Evolutionary conservation across 1,140 invertebrate genomes (phyloP).

Genomic region (Zaprionus africanus): DNA sequence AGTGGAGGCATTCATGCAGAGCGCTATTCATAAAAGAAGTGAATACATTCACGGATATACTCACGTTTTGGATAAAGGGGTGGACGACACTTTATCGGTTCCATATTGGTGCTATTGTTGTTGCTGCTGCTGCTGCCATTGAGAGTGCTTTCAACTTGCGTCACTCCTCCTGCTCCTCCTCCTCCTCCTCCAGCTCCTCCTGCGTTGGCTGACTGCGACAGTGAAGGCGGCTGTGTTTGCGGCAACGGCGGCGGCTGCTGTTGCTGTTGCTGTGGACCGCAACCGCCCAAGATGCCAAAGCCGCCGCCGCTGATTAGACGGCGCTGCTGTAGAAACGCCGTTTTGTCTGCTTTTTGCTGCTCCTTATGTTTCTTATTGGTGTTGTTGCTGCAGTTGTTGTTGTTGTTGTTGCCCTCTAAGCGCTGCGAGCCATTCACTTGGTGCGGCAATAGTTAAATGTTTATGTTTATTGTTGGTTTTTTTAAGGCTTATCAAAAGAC

Average conservation of each 20-base stretch:
- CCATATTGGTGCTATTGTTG: conserved; percentile 36
- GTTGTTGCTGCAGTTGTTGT: neutral
- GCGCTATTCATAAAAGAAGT: neutral
- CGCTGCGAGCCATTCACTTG: conserved; percentile 8
- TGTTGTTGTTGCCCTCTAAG: conserved; percentile 8
- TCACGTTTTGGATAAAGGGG: conserved; percentile 73
- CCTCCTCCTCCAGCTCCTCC: conserved; percentile 10
- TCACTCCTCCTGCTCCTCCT: neutral
- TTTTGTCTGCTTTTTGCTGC: conserved; percentile 54
- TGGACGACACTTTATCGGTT: conserved; percentile 56
- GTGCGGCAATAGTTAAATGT: conserved; percentile 32
- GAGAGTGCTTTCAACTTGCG: conserved; percentile 22
- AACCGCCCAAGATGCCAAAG: conserved; percentile 37
- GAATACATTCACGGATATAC: conserved; percentile 32
- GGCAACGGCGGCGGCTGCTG: conserved; percentile 63
- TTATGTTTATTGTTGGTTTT: conserved; percentile 26
- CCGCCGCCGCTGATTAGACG: conserved; percentile 70
- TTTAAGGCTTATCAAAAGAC: conserved; percentile 29
- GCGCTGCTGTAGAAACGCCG: conserved; percentile 74
- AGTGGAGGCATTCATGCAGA: neutral
- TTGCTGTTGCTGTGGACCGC: conserved; percentile 46
- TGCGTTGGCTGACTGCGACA: conserved; percentile 24
- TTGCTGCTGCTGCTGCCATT: conserved; percentile 54
- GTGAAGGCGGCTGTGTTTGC: conserved; percentile 49
- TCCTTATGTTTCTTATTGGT: conserved; percentile 1